Conservation (phyloP, 2,888 invertebrate species). For the Mantis religiosa region DNA sequence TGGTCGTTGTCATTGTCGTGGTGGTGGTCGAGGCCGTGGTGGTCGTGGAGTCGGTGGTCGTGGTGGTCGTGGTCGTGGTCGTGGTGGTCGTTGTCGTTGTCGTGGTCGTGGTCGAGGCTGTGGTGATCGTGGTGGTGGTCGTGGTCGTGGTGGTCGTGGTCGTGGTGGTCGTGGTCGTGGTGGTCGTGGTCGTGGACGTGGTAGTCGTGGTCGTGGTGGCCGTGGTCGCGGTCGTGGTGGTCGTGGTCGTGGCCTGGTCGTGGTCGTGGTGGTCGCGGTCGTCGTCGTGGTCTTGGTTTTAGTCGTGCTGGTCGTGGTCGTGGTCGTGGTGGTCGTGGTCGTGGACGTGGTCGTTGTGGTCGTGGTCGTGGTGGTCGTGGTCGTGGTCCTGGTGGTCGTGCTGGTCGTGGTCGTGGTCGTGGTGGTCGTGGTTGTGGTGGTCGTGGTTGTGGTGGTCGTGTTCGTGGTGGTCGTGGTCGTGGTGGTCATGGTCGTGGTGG, state of each 20-base stretch:
- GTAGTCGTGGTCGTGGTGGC: too few relatives aligned
- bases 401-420: conserved; percentile 38
- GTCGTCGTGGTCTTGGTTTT: neutral
- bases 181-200: neutral
- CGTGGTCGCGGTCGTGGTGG: too few relatives aligned
- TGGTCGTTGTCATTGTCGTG: neutral
- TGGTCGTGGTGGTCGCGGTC: too few relatives aligned
- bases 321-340: neutral
- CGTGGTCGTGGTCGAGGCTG: too few relatives aligned
- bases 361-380: neutral
- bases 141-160: neutral
- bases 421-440: too few relatives aligned
- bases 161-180: neutral
- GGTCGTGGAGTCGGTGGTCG: too few relatives aligned
- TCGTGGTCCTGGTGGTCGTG: conserved; percentile 37
- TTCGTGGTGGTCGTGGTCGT: too few relatives aligned
- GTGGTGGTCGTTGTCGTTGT: neutral
- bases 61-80: neutral
- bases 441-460: too few relatives aligned
- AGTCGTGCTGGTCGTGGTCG: neutral
- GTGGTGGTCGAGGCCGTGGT: too few relatives aligned
- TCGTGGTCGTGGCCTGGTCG: too few relatives aligned
- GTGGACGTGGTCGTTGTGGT: too few relatives aligned
- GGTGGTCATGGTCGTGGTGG: too few relatives aligned
- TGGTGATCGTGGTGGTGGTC: neutral